Conservation (phyloP, 2,113 vertebrate genomes). For the Erpornis zantholeuca region DNA sequence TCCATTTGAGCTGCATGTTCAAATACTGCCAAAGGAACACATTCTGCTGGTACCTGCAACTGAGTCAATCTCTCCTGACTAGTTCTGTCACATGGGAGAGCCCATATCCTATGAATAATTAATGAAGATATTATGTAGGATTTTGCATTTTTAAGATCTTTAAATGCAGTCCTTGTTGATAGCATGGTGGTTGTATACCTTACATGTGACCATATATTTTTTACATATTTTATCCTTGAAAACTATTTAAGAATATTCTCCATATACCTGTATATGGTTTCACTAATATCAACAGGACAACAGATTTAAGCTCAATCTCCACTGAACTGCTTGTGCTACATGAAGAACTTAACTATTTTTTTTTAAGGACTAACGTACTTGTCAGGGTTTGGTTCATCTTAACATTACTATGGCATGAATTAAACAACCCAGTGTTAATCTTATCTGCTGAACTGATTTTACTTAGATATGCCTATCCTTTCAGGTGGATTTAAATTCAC, state of each 20-base stretch:
- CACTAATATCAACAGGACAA: background rate
- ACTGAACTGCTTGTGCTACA: background rate
- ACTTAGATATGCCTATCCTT: background rate
- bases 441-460: background rate
- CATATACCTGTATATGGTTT: background rate
- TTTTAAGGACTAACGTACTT: background rate
- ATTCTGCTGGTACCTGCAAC: background rate
- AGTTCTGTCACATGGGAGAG: background rate
- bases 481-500: background rate
- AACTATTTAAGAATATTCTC: background rate
- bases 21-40: background rate
- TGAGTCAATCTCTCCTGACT: background rate
- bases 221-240: background rate
- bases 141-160: background rate
- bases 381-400: background rate
- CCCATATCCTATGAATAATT: background rate
- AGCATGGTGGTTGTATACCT: background rate
- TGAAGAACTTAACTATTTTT: background rate
- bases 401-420: background rate
- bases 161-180: background rate
- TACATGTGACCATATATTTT: fast-evolving
- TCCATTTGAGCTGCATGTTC: background rate
- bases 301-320: background rate
- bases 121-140: background rate
- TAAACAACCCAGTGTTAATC: background rate